These are phyloP conservation scores for Platalea minor DNA, from an alignment of 2,797 vertebrate genomes.

Conservation along the genomic window DNA sequence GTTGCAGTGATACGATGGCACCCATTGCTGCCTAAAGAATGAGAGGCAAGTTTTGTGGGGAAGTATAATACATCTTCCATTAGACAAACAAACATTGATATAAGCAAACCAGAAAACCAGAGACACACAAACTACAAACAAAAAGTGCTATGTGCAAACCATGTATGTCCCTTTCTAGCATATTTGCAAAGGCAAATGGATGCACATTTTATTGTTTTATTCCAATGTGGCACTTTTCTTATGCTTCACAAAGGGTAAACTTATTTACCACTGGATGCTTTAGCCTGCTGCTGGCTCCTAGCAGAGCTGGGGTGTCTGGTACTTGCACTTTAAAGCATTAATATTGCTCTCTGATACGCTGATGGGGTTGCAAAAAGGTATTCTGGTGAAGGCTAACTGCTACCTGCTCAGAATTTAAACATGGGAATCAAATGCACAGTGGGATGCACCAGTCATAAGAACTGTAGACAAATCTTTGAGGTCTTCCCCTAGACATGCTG, in stretches of 20 bases:
- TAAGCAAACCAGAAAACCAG: background rate
- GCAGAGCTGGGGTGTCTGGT: background rate
- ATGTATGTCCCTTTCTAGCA: background rate
- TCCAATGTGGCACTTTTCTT: background rate
- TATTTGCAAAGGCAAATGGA: background rate
- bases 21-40: background rate
- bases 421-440: background rate
- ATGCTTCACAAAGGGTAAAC: background rate
- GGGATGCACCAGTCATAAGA: background rate
- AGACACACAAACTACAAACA: background rate
- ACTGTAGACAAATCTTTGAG: background rate
- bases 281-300: background rate
- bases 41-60: background rate
- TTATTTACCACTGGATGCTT: background rate
- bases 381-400: background rate
- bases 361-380: background rate
- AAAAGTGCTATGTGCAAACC: background rate
- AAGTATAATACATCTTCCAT: background rate
- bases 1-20: background rate
- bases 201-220: background rate
- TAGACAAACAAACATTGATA: background rate
- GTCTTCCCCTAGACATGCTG: background rate
- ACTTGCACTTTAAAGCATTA: constrained; percentile 1
- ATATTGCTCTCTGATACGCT: constrained; percentile 7
- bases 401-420: constrained; percentile 31